These are phyloP conservation scores for Bombus pascuorum DNA, from an alignment of 1,140 invertebrate genomes.

Conservation along the genomic window DNA sequence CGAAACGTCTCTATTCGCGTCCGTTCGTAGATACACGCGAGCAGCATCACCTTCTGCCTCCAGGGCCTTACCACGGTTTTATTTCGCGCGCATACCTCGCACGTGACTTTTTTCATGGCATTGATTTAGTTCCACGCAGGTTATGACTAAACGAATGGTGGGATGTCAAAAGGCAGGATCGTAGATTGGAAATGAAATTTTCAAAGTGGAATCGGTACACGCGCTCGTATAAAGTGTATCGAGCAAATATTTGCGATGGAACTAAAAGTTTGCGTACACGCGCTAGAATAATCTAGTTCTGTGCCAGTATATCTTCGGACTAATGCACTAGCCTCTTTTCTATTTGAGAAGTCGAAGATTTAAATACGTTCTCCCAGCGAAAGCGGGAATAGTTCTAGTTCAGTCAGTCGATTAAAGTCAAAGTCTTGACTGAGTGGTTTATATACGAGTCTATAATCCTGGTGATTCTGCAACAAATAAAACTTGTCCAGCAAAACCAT, in stretches of 20 bases:
- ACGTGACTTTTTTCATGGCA: background rate
- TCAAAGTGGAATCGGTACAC: background rate
- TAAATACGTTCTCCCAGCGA: background rate
- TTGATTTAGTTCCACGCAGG: slow-evolving; percentile 13
- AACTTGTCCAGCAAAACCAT: background rate
- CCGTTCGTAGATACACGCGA: slow-evolving; percentile 31
- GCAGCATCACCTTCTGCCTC: slow-evolving; percentile 22
- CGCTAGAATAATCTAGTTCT: background rate
- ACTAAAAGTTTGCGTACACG: background rate
- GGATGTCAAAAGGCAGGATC: background rate
- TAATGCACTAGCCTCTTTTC: background rate
- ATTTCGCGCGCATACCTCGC: background rate
- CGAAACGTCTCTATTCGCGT: slow-evolving; percentile 58
- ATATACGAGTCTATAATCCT: background rate
- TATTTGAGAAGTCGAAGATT: background rate
- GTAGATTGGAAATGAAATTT: background rate
- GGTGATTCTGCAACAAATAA: background rate
- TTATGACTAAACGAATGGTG: background rate
- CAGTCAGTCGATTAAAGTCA: slow-evolving; percentile 1
- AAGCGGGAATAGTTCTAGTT: background rate
- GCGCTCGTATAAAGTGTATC: background rate
- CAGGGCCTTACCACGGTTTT: background rate
- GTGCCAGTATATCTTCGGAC: background rate
- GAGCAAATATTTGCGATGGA: background rate
- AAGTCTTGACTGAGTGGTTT: background rate